Base-by-base conservation (phyloP, 2,797 vertebrate species). In the Gallinago nigripennis region DNA sequence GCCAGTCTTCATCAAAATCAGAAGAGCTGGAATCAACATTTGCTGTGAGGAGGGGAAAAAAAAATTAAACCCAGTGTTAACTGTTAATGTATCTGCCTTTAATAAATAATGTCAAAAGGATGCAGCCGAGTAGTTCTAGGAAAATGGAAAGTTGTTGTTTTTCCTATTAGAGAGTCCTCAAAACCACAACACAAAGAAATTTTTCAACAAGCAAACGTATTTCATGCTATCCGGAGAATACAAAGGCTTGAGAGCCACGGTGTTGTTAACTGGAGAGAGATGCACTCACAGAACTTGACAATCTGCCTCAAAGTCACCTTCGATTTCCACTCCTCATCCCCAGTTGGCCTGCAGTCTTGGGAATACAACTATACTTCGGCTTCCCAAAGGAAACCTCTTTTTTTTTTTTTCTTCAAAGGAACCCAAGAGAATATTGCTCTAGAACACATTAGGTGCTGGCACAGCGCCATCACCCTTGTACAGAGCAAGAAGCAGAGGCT, bases 1-100 rank as follows among this genome's bases (percentile, higher is more conserved):
- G 81, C n/a, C 71, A 96, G 88, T 81, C 92, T 94, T 96, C 92
- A 88, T 96, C 89, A 95, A 94, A 96, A 96, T 94, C 92, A 97
- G 81, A 92, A 94, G 82, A 82, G 87, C 70, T 91, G 61, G 68
- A 90, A 94, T 92, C 77, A 85, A 75, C 57, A 69, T 88, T 94
- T 91, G 56, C 71, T 72, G 20, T 19, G 89, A 15, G 45, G 21
- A 21, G n/a, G n/a, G 24, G 25, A 31, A 2, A 5, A 15, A 73
- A 64, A 28, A 84, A 90, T 87, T 87, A 94, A 91, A 92, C n/a
- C 58, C 90, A 94, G 27, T 43, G 30, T 95, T 93, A 95, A 88
- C 91, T 92, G 86, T 53, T 83, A 79, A 46, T 84, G 33, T 88
- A 83, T 88, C 77, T 86, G 75, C 30, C 69, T 94, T 95, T 70